Evolutionary conservation across 2,113 vertebrate genomes (phyloP), one percentile per base, ranked within the genome.

Genomic region (Anseranas semipalmata): DNA sequence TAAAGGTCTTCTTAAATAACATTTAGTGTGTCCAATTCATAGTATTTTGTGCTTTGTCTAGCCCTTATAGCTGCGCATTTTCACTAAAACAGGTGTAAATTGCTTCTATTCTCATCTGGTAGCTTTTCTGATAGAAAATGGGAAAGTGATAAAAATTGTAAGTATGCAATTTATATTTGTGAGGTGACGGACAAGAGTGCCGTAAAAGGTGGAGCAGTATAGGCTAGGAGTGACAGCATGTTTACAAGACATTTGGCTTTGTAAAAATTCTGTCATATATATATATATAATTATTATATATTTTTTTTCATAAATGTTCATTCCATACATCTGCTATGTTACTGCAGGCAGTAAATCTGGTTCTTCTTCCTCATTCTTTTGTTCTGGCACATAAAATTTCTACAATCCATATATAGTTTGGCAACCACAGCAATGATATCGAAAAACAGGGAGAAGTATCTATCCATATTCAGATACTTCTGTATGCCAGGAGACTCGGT

Each of bases 11-110:
- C n/a, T 66, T 78, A 20, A 35, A 21, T 24, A 70, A 52, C 9
- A 33, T 18, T 81, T 50, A 58, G 48, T 21, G 7, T 14, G 4
- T 33, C 24, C 3, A 60, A 1, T 16, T 86, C 60, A 86, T 5
- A 45, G 18, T 5, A 3, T 1, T 14, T 48, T 48, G 19, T 15
- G 1, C 0, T 53, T 50, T 37, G n/a, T 48, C 27, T 2, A 1
- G 25, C 33, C 33, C 11, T 78, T 77, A 27, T 6, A 28, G 27
- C 7, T 50, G 45, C 48, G 7, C 13, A 25, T 84, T 71, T 89
- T 53, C 41, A 76, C 33, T 72, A 72, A 75, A 74, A 6, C 3
- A 53, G 13, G 19, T 62, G 4, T 33, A 85, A 85, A 84, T n/a
- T 65, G 9, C 7, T 52, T 17, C 33, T 68, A 12, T 48, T 84